These are phyloP conservation scores for Leucopternis melanops DNA, from an alignment of 2,113 vertebrate genomes.

Conservation along the genomic window DNA sequence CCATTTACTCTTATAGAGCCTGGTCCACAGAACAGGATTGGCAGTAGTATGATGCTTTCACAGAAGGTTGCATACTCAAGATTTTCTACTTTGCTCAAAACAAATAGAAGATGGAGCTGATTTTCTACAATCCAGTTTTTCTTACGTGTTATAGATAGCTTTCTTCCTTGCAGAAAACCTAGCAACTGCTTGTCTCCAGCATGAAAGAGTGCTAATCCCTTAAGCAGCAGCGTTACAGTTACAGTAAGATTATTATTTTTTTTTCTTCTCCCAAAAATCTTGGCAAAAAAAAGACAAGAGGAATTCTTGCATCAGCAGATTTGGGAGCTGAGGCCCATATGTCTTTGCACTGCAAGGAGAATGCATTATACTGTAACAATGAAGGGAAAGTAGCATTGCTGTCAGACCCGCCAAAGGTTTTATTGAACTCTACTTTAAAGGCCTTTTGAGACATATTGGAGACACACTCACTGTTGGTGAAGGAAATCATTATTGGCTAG, in stretches of 20 bases:
- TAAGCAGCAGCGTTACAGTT: not conserved
- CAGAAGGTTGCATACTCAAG: not conserved
- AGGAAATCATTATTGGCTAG: not conserved
- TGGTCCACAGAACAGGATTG: not conserved
- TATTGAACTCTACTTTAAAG: not conserved
- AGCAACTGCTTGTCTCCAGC: not conserved
- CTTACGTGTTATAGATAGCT: not conserved
- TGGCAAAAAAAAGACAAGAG: not conserved
- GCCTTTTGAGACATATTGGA: not conserved
- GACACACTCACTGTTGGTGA: not conserved
- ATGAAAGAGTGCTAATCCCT: not conserved
- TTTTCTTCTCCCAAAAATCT: not conserved
- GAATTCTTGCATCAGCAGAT: slow-evolving; percentile 56
- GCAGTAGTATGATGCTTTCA: not conserved
- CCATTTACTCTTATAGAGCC: not conserved
- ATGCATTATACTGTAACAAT: not conserved
- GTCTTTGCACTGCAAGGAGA: not conserved
- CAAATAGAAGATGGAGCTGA: not conserved
- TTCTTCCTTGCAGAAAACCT: not conserved
- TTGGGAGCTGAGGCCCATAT: slow-evolving; percentile 17
- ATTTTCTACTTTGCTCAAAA: not conserved
- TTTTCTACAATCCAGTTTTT: not conserved
- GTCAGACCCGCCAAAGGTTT: not conserved
- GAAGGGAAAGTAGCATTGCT: not conserved
- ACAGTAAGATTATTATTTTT: not conserved